These are phyloP conservation scores for Dicerorhinus sumatrensis DNA, from an alignment of 2,113 vertebrate genomes.

Conservation along the genomic window DNA sequence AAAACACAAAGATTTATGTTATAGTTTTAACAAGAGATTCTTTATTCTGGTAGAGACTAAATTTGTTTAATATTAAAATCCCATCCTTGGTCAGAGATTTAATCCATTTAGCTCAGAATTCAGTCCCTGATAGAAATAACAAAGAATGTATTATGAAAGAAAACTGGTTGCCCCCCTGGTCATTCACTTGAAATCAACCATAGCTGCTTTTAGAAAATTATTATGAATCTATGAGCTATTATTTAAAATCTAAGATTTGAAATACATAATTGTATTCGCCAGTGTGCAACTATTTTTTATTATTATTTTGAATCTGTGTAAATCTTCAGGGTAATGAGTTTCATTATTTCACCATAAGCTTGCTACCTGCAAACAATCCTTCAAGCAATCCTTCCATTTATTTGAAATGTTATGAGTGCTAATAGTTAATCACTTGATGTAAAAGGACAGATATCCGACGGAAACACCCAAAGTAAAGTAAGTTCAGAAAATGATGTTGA, in stretches of 20 bases:
- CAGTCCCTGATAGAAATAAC: background rate
- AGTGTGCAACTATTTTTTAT: conserved; percentile 29
- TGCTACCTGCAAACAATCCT: too few species aligned
- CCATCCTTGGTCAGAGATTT: conserved; percentile 7
- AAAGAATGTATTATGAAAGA: conserved; percentile 49
- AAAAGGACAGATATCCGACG: background rate
- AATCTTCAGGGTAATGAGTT: conserved; percentile 61
- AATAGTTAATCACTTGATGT: conserved; percentile 56
- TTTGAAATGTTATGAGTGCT: conserved; percentile 40
- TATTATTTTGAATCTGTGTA: conserved; percentile 68
- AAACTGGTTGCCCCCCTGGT: conserved; percentile 36
- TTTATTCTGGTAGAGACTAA: background rate
- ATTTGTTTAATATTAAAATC: conserved; percentile 57
- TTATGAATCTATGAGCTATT: conserved; percentile 20
- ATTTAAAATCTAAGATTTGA: conserved; percentile 61
- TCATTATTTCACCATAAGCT: conserved; percentile 51
- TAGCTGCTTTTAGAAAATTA: conserved; percentile 48
- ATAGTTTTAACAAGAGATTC: conserved; percentile 53
- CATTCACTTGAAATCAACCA: conserved; percentile 60
- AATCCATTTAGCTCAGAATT: conserved; percentile 57
- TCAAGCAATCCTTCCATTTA: conserved; percentile 55
- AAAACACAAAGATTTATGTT: conserved; percentile 71
- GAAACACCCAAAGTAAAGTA: conserved; percentile 33
- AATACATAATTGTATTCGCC: conserved; percentile 49
- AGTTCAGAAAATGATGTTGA: background rate